These are phyloP conservation scores for Eriosoma lanigerum DNA, from an alignment of 1,140 invertebrate species.

Conservation along the genomic window DNA sequence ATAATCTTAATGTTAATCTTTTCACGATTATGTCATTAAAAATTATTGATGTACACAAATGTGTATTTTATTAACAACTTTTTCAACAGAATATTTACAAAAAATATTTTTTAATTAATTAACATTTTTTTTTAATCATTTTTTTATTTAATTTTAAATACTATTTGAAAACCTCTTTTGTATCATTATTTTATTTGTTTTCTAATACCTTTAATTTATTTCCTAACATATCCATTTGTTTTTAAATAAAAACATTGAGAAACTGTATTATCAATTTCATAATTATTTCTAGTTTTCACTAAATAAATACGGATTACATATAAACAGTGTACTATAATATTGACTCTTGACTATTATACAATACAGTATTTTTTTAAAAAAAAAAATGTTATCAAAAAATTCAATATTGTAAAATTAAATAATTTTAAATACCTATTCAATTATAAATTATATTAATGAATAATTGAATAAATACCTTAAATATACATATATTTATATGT, in stretches of 20 bases:
- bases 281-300: neutral
- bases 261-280: neutral
- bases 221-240: neutral
- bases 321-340: neutral
- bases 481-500: no score
- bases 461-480: no score
- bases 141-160: neutral
- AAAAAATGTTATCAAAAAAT: no score
- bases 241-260: slow-evolving; percentile 16
- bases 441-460: no score
- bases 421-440: no score
- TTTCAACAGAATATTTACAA: neutral
- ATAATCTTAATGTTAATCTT: neutral
- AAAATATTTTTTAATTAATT: neutral
- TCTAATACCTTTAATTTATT: neutral
- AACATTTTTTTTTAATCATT: neutral
- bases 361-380: no score
- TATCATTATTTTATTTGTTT: neutral
- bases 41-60: neutral
- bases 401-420: no score
- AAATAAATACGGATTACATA: neutral
- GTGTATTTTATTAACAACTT: neutral
- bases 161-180: neutral
- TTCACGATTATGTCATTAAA: neutral
- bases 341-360: no score